phyloP scores from a whole-genome alignment of 2,113 vertebrate species.

The Steatornis caripensis region DNA sequence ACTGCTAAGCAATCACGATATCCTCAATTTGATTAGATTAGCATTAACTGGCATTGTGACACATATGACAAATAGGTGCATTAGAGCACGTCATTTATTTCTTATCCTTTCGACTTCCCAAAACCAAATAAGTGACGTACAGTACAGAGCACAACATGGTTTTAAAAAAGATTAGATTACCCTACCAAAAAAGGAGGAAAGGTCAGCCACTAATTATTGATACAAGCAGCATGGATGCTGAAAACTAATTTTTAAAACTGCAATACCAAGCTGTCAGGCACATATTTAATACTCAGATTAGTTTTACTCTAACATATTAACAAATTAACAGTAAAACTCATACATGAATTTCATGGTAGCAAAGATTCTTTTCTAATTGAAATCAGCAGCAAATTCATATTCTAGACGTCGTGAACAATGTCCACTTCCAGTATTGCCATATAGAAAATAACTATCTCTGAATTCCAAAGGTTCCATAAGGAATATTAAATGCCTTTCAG shows the following conservation, averaged over 20 bases:
- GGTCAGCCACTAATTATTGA: slow-evolving; percentile 12
- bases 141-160: slow-evolving; percentile 5
- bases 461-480: background rate
- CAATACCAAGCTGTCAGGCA: background rate
- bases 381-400: background rate
- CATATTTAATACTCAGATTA: background rate
- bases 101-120: slow-evolving; percentile 58
- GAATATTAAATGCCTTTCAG: slow-evolving; percentile 16
- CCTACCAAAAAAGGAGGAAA: background rate
- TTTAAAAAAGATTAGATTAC: slow-evolving; percentile 25
- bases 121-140: slow-evolving; percentile 27
- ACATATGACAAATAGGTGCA: slow-evolving; percentile 91
- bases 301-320: background rate
- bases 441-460: background rate
- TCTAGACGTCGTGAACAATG: background rate
- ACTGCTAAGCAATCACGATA: slow-evolving; percentile 56
- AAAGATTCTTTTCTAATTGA: background rate
- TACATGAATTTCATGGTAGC: background rate
- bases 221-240: background rate
- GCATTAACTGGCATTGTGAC: slow-evolving; percentile 88
- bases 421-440: background rate
- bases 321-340: background rate
- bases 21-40: slow-evolving; percentile 87
- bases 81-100: slow-evolving; percentile 85
- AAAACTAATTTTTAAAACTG: background rate